phyloP scores from a whole-genome alignment of 2,888 invertebrate genomes.

The Diarsia rubi region DNA sequence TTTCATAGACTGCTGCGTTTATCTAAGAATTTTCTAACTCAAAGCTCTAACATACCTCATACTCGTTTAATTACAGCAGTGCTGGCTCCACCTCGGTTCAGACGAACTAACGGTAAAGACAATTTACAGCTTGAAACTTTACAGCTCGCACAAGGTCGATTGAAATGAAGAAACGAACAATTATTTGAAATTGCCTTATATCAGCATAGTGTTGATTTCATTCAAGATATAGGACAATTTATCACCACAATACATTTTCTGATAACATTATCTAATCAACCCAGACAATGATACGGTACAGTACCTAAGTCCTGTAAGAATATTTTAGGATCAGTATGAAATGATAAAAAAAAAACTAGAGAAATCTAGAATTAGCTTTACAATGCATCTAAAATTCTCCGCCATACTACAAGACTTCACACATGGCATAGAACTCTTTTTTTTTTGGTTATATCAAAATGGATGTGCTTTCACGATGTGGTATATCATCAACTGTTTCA shows the following conservation, averaged over 20 bases:
- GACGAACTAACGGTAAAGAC: slow-evolving; percentile 52
- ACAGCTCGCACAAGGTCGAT: slow-evolving; percentile 56
- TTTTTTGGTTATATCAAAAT: slow-evolving; percentile 19
- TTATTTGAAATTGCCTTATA: slow-evolving; percentile 37
- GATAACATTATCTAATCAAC: slow-evolving; percentile 59
- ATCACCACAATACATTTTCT: slow-evolving; percentile 39
- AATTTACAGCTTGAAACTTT: slow-evolving; percentile 54
- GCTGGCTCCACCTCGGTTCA: slow-evolving; percentile 31
- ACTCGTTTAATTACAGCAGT: slow-evolving; percentile 23
- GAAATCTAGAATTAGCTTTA: background rate
- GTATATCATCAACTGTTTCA: slow-evolving; percentile 4
- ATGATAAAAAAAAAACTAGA: background rate
- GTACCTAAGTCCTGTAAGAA: slow-evolving; percentile 1
- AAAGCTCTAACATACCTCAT: slow-evolving; percentile 14
- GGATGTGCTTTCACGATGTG: slow-evolving; percentile 31
- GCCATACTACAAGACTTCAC: slow-evolving; percentile 5
- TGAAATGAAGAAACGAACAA: slow-evolving; percentile 43
- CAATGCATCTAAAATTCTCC: background rate
- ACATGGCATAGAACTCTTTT: slow-evolving; percentile 25
- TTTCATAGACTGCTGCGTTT: background rate
- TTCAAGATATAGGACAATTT: slow-evolving; percentile 51
- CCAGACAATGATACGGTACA: slow-evolving; percentile 28
- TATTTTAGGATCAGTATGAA: background rate
- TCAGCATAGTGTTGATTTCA: slow-evolving; percentile 36
- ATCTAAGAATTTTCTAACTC: background rate